Evolutionary conservation across 2,888 invertebrate genomes (phyloP).

Genomic region (Stenodema calcarata): DNA sequence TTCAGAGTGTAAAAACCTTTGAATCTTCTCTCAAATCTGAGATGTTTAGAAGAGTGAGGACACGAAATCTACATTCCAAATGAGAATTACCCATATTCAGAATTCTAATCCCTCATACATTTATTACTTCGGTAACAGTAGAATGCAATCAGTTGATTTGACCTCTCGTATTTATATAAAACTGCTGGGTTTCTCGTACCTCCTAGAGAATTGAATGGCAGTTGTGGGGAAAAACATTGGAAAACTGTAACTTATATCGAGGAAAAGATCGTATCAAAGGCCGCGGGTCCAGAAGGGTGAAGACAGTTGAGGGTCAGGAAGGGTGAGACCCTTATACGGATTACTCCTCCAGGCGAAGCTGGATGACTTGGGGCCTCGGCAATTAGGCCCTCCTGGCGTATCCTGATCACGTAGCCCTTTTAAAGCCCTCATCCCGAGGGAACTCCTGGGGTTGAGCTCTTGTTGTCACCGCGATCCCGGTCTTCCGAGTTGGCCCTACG

Average conservation of each 20-base stretch:
- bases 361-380: neutral
- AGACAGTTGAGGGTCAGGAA: neutral
- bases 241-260: neutral
- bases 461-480: slow-evolving; percentile 20
- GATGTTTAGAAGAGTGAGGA: too few relatives aligned
- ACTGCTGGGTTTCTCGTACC: too few relatives aligned
- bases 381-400: slow-evolving; percentile 19
- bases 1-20: too few relatives aligned
- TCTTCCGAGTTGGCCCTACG: neutral
- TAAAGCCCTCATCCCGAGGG: neutral
- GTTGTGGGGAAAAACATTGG: neutral
- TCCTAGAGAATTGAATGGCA: too few relatives aligned
- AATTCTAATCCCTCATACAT: too few relatives aligned
- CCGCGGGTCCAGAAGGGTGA: neutral
- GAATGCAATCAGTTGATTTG: too few relatives aligned
- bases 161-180: too few relatives aligned
- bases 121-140: too few relatives aligned
- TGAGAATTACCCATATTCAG: too few relatives aligned
- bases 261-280: neutral
- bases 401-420: slow-evolving; percentile 24
- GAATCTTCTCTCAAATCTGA: too few relatives aligned
- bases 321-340: slow-evolving; percentile 5
- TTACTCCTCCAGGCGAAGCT: neutral
- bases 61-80: too few relatives aligned
- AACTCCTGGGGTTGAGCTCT: neutral